These are phyloP conservation scores for Podotricha telesiphe DNA, from an alignment of 2,888 invertebrate genomes.

Conservation along the genomic window DNA sequence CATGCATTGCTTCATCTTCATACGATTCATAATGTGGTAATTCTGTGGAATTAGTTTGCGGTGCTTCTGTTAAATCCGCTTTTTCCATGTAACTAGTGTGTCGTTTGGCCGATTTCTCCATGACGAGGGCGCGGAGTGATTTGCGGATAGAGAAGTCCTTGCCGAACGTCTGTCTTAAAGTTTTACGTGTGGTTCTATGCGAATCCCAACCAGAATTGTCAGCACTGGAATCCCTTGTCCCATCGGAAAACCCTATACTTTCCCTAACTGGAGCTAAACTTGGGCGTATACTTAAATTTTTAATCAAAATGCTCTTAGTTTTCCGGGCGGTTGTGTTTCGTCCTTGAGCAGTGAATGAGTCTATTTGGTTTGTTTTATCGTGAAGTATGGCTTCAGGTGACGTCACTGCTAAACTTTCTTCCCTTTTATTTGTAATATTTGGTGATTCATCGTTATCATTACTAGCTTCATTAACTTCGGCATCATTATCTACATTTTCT, in stretches of 20 bases:
- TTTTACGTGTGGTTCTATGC: slow-evolving; percentile 71
- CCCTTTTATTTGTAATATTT: slow-evolving; percentile 54
- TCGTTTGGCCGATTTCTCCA: slow-evolving; percentile 72
- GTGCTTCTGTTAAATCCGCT: neutral
- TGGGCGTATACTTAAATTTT: slow-evolving; percentile 51
- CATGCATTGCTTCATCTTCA: slow-evolving; percentile 30
- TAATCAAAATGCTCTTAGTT: slow-evolving; percentile 59
- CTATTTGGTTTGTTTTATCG: slow-evolving; percentile 50
- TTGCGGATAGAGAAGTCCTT: slow-evolving; percentile 70
- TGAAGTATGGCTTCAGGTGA: slow-evolving; percentile 64
- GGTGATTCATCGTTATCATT: slow-evolving; percentile 42
- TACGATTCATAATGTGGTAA: slow-evolving; percentile 37
- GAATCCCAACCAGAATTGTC: slow-evolving; percentile 77
- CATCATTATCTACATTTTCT: slow-evolving; percentile 42
- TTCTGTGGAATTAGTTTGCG: slow-evolving; percentile 37
- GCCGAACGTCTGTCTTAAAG: slow-evolving; percentile 70
- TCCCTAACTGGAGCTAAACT: slow-evolving; percentile 59
- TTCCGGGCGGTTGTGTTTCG: slow-evolving; percentile 60
- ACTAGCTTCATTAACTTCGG: slow-evolving; percentile 34
- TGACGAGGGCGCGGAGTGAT: slow-evolving; percentile 69
- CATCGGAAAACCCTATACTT: slow-evolving; percentile 59
- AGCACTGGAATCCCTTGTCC: slow-evolving; percentile 61
- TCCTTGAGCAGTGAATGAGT: slow-evolving; percentile 55
- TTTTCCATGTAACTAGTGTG: slow-evolving; percentile 49
- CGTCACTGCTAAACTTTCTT: slow-evolving; percentile 51